Conservation (phyloP, 2,113 vertebrate species). For the Archilochus colubris region DNA sequence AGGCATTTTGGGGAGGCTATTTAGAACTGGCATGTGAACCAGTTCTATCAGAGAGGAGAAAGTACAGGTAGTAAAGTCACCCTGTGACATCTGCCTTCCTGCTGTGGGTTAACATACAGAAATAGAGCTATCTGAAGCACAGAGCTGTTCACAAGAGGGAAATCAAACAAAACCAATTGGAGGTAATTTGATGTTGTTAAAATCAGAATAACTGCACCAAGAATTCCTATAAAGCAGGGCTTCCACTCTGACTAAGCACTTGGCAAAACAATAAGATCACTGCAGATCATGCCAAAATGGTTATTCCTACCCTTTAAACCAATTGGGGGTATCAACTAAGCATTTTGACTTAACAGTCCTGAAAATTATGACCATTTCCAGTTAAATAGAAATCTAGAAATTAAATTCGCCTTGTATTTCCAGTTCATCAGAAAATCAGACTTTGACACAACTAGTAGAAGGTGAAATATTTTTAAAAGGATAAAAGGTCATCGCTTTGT, state of each 20-base stretch:
- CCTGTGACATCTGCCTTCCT: constrained; percentile 75
- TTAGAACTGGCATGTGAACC: constrained; percentile 76
- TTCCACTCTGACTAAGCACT: constrained; percentile 70
- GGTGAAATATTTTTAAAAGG: not conserved
- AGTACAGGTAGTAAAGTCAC: constrained; percentile 76
- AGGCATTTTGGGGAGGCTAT: constrained; percentile 69
- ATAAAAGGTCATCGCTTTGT: not conserved
- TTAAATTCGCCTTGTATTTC: not conserved
- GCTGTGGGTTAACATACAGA: constrained; percentile 76
- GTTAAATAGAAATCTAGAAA: not conserved
- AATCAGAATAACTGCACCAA: constrained; percentile 58
- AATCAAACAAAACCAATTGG: constrained; percentile 78
- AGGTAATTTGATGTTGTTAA: constrained; percentile 75
- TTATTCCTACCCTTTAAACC: constrained; percentile 50
- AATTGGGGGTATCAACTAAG: constrained; percentile 37
- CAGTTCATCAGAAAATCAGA: not conserved
- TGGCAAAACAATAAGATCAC: constrained; percentile 64
- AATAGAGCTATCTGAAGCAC: constrained; percentile 60
- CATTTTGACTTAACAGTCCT: constrained; percentile 33
- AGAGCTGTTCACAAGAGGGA: constrained; percentile 58
- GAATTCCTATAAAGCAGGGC: constrained; percentile 31
- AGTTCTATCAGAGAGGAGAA: constrained; percentile 73
- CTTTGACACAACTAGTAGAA: not conserved
- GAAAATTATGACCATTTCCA: constrained; percentile 3
- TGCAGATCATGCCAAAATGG: constrained; percentile 52